Base-by-base conservation (phyloP, 1,140 invertebrate genomes). In the Nasonia longicornis region DNA sequence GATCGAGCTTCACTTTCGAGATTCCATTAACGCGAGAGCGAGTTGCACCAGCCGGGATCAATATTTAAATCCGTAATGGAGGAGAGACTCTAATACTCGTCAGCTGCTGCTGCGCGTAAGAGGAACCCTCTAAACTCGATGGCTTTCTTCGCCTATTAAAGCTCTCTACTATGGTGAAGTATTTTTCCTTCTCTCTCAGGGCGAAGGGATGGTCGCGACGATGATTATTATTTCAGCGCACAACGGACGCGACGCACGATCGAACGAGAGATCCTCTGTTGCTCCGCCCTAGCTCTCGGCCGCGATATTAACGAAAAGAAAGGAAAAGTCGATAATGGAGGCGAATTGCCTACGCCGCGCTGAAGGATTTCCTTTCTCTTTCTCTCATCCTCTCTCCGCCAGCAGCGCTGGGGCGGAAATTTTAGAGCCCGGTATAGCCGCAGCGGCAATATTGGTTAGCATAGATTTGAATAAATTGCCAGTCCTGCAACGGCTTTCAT, bases 391-490 rank as follows among this genome's bases (percentile, higher is more conserved):
- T 58, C 52, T 6, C 26, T 26, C 14, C 14, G 14, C 4, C 1
- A 0, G n/a, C 48, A 35, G 20, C 48, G 48, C 48, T 2, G 16
- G 73, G 38, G 16, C 77, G 81, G 81, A 82, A 87, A 86, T 87
- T 87, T 84, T 83, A 86, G 85, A 84, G 81, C 82, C 77, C 73
- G 79, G 48, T 14, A 26, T 26, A 26, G 26, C 26, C 81, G 31
- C 29, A 45, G 66, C 83, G 80, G 84, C 85, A 85, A 87, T 87
- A 84, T 85, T 80, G 84, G 84, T 87, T 87, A 86, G 87, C 85
- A 87, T 87, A 86, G 81, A 87, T 87, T 87, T 87, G 84, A 87
- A 87, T 87, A 87, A 86, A 87, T 87, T 86, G 83, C 78, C 76
- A 86, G 80, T 48, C 38, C 20, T 16, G 38, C 45, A 84, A 83